These are phyloP conservation scores for Apistogramma diplotaenia DNA, from an alignment of 2,113 vertebrate species.

Conservation along the genomic window DNA sequence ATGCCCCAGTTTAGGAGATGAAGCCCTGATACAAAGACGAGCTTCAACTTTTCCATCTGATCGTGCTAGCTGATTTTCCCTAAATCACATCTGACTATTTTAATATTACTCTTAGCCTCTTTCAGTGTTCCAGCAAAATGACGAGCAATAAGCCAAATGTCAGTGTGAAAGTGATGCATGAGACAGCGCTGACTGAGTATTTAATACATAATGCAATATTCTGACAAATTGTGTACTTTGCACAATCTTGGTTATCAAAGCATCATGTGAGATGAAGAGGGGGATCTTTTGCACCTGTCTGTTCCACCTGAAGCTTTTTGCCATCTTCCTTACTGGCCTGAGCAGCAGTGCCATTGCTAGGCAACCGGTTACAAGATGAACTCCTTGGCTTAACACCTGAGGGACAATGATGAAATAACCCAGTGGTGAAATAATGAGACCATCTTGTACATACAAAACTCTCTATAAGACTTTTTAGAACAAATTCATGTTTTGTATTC, in stretches of 20 bases:
- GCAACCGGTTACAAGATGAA: slow-evolving; percentile 87
- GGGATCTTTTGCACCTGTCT: slow-evolving; percentile 81
- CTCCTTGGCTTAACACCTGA: slow-evolving; percentile 85
- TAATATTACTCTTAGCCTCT: neutral
- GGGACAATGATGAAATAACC: slow-evolving; percentile 78
- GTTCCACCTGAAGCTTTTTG: slow-evolving; percentile 82
- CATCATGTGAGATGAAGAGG: neutral
- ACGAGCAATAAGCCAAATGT: neutral
- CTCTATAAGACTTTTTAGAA: neutral
- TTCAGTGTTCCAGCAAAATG: neutral
- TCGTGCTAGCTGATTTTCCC: neutral
- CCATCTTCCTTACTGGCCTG: slow-evolving; percentile 79
- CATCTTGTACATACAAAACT: neutral
- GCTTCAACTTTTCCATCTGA: slow-evolving; percentile 1
- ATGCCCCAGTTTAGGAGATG: slow-evolving; percentile 15
- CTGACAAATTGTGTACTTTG: neutral
- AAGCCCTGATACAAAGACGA: neutral
- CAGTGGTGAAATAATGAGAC: slow-evolving; percentile 29
- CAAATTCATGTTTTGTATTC: neutral
- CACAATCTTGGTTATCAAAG: neutral
- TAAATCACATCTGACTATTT: neutral
- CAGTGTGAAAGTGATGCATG: neutral
- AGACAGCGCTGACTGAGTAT: neutral
- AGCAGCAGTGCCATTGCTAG: slow-evolving; percentile 82
- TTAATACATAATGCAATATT: neutral